Evolutionary conservation across 2,797 vertebrate genomes (phyloP), one percentile per base, ranked within the genome.

Genomic region (Strix occidentalis): DNA sequence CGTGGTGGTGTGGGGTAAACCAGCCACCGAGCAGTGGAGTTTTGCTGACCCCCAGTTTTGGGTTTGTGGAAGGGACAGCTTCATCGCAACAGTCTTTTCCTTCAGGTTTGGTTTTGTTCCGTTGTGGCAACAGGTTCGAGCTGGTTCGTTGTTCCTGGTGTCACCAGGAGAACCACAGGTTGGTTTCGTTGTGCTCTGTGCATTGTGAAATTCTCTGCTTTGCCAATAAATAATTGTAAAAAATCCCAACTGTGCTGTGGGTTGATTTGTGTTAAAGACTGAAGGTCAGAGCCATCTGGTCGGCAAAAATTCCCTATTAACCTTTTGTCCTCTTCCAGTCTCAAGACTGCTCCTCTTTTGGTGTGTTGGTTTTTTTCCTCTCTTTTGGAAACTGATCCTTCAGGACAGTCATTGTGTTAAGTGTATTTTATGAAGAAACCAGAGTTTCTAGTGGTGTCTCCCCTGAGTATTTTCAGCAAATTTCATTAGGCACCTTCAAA

Each of bases 381-480:
- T 75, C 76, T 80, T 87, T 83, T 18, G 78, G 94, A 94, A 94
- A 56, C 89, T 53, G 89, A 87, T 77, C 95, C 95, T 92, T 95
- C 84, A 94, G 94, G 96, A 91, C 93, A 96, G 97, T 97, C 95
- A 79, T 63, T 82, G 61, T 39, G 41, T 77, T 88, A 78, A 74
- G 86, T 65, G 23, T 26, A n/a, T 82, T 74, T 64, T 74, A 56
- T 46, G 89, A 95, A 95, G 93, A 97, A 96, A 95, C 87, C 86
- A 69, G 85, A 97, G 96, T 97, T 95, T 96, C 92, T 96, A 97
- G 94, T 96, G 96, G 93, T 97, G 97, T 97, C 97, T 97, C 97
- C 97, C 98, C 98, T 98, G 98, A 98, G 98, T 98, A 97, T 93
- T 97, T 97, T 97, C 97, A 96, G 92, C 96, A 96, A 96, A 95